Evolutionary conservation across 2,888 invertebrate genomes (phyloP), one percentile per base, ranked within the genome.

Genomic region (Scaeva pyrastri): DNA sequence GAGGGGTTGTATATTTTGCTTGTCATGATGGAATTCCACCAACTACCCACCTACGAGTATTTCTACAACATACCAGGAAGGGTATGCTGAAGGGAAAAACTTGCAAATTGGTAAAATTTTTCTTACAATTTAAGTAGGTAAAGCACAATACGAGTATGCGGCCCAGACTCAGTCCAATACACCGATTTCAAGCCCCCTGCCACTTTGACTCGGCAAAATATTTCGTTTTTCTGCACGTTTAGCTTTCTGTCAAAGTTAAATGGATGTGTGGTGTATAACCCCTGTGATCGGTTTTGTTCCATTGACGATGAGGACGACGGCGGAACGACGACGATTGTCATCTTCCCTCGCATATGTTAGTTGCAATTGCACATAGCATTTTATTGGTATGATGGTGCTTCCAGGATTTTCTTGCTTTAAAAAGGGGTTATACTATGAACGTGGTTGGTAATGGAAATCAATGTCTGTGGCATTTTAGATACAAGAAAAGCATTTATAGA

Each of bases 191-290:
- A n/a, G n/a, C n/a, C n/a, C n/a, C n/a, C 43, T 45, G 45, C 7
- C 12, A 55, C 7, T 45, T 19, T 7, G 26, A 75, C 66, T 48
- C 36, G 68, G 70, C 16, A 50, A 62, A 74, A 52, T 73, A 77
- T 74, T 74, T 66, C 60, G 82, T 82, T 86, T 86, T 86, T 86
- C 86, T 86, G 86, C 86, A 82, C 86, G 86, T 78, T 86, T 86
- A 82, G 78, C 73, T 86, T 82, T 71, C 86, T 86, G 86, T 86
- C 82, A 86, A 86, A 78, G 86, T 66, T 74, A 82, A 86, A 86
- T 82, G 73, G 77, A 86, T 86, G 78, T 86, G 86, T 74, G 86
- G 86, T 78, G 50, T 68, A 23, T 23, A 64, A 48, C 48, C 48
- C 80, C 64, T 70, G 70, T 45, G 83, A 79, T 79, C 83, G 64